phyloP scores from a whole-genome alignment of 2,113 vertebrate genomes.

The Alethe castanea region DNA sequence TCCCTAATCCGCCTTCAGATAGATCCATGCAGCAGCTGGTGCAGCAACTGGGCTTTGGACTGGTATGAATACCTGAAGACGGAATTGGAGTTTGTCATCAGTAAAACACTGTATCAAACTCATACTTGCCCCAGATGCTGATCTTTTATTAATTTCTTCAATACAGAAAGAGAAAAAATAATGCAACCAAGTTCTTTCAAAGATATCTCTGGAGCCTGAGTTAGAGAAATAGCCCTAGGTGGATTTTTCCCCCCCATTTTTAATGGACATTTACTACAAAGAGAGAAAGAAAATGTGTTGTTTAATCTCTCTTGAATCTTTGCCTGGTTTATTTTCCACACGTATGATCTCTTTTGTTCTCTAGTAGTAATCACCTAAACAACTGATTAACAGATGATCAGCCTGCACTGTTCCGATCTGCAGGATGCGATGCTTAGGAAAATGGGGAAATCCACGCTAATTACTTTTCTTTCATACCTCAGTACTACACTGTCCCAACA shows the following conservation, averaged over 20 bases:
- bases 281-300: not conserved
- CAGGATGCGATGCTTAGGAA: not conserved
- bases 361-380: not conserved
- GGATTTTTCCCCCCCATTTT: not conserved
- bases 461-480: not conserved
- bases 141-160: constrained; percentile 53
- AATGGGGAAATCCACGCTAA: not conserved
- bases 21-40: not conserved
- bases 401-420: not conserved
- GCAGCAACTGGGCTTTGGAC: not conserved
- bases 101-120: not conserved
- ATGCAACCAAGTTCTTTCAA: not conserved
- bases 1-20: too few species aligned
- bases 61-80: not conserved
- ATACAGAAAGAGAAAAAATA: not conserved
- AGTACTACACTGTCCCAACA: not conserved
- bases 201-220: not conserved
- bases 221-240: constrained; percentile 24
- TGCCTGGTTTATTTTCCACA: not conserved
- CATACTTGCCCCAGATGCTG: not conserved
- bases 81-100: not conserved
- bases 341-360: not conserved
- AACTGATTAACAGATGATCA: not conserved
- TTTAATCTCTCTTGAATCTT: not conserved
- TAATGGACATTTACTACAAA: constrained; percentile 19